Evolutionary conservation across 2,113 vertebrate genomes (phyloP), one percentile per base, ranked within the genome.

Genomic region (Climacteris rufus): DNA sequence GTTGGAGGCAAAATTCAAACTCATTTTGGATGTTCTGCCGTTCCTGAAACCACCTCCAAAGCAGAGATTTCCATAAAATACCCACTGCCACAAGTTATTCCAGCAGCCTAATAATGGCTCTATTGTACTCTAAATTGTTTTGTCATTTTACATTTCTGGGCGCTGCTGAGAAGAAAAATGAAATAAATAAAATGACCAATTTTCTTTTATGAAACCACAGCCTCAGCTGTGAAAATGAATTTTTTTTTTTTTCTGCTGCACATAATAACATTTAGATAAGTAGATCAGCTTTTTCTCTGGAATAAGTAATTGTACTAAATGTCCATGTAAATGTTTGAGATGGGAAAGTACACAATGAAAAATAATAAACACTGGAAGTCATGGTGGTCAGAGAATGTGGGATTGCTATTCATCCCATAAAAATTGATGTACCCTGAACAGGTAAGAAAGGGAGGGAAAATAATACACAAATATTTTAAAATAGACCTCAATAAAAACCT

Each of bases 181-280:
- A 75, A 95, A 87, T 87, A 91, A 92, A 87, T 84, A 76, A 94
- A 92, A 85, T 71, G n/a, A 35, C 57, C 15, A 0, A 56, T 96
- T 89, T 96, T 85, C 77, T 45, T 70, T 80, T 57, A 71, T 52
- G 37, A 95, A 94, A 44, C 57, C 57, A 49, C 30, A 18, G 23
- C 47, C 78, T 82, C 24, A 40, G 61, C 65, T 85, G 81, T 16
- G 84, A 82, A 91, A 94, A 87, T 40, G 2, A 42, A 45, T 42
- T 27, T 12, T 11, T 39, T 28, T 27, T 72, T 83, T 35, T 33
- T 53, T 56, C 2, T 39, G 30, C 40, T 57, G 49, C 50, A 52
- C 31, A 22, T 49, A 87, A 71, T 68, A 78, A 63, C 7, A 2
- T 84, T 78, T 56, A 57, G 82, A 84, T 68, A 92, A 93, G 94